Conservation (phyloP, 1,140 invertebrate species). For the Bombus confusus region DNA sequence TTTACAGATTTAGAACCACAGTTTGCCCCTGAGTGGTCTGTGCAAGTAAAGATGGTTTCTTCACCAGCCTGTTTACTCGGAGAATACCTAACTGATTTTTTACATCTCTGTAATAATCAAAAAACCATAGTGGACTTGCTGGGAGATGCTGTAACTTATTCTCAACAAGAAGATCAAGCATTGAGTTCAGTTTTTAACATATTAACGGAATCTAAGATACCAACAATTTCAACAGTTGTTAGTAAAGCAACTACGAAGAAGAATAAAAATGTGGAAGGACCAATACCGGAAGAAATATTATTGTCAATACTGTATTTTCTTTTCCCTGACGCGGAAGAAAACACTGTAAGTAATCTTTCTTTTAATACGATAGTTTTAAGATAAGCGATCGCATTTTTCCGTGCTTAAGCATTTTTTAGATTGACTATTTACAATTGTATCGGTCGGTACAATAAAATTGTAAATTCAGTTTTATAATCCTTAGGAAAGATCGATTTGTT, state of each 20-base stretch:
- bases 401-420: not conserved
- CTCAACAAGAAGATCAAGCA: slow-evolving; percentile 70
- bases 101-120: slow-evolving; percentile 80
- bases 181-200: slow-evolving; percentile 81
- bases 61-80: slow-evolving; percentile 86
- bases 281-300: slow-evolving; percentile 89
- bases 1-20: slow-evolving; percentile 94
- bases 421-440: not conserved
- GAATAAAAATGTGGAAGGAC: slow-evolving; percentile 84
- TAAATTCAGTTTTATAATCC: too few species aligned
- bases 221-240: slow-evolving; percentile 83
- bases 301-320: slow-evolving; percentile 92
- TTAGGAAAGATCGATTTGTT: not conserved
- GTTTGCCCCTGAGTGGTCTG: slow-evolving; percentile 91
- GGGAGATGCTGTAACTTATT: slow-evolving; percentile 81
- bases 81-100: slow-evolving; percentile 85
- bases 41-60: slow-evolving; percentile 85
- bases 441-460: too few species aligned
- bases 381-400: not conserved
- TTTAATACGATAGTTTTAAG: not conserved
- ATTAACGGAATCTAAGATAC: slow-evolving; percentile 84
- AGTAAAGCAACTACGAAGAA: slow-evolving; percentile 78
- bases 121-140: slow-evolving; percentile 84
- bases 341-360: slow-evolving; percentile 76
- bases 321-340: slow-evolving; percentile 93